phyloP scores from a whole-genome alignment of 1,140 invertebrate genomes.

The Lamellibrachia luymesi region DNA sequence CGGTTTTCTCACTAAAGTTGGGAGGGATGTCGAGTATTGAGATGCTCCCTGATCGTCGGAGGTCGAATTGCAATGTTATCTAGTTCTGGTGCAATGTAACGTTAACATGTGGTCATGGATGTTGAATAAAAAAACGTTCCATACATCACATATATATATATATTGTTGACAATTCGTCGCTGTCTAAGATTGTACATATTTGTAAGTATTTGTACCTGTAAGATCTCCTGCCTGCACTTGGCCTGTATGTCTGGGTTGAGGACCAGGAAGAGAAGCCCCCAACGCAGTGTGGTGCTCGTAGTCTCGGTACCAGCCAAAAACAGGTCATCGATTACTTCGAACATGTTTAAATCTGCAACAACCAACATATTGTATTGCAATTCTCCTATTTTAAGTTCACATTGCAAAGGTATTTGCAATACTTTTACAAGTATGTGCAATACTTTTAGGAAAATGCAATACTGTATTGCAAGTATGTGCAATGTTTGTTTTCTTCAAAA shows the following conservation, averaged over 20 bases:
- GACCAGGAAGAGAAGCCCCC: conserved; percentile 83
- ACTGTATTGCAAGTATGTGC: no score
- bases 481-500: no score
- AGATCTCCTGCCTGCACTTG: conserved; percentile 80
- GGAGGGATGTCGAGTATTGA: not conserved
- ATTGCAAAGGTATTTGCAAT: no score
- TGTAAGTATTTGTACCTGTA: conserved; percentile 58
- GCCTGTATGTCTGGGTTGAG: conserved; percentile 71
- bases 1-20: no score
- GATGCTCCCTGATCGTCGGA: not conserved
- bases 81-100: not conserved
- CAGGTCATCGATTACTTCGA: conserved; percentile 64
- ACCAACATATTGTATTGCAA: not conserved
- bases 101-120: not conserved
- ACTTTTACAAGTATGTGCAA: no score
- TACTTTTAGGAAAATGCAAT: no score
- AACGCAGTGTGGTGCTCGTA: conserved; percentile 78
- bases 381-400: no score
- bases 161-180: not conserved
- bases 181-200: not conserved
- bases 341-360: conserved; percentile 39
- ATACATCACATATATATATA: not conserved
- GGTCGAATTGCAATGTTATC: not conserved
- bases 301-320: conserved; percentile 91
- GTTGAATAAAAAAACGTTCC: no score